Conservation (phyloP, 2,113 vertebrate species). For the Odocoileus virginianus region DNA sequence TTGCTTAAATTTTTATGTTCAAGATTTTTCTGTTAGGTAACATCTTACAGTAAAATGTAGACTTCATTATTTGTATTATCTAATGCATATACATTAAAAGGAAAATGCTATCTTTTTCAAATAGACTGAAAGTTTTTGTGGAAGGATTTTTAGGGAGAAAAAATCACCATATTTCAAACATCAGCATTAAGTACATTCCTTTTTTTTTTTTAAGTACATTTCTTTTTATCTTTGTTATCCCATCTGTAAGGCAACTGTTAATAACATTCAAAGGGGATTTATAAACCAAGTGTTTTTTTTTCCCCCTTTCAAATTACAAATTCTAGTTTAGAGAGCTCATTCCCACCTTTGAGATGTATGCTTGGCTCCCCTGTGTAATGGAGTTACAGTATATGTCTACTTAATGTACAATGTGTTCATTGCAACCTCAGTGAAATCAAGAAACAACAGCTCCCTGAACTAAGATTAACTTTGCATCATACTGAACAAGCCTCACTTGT, state of each 20-base stretch:
- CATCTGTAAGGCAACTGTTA: background rate
- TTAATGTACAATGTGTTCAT: background rate
- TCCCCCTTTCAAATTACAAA: slow-evolving; percentile 1
- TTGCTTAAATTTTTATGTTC: background rate
- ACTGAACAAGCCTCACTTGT: background rate
- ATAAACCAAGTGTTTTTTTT: background rate
- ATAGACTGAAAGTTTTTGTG: background rate
- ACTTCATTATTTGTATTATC: background rate
- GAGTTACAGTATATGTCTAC: background rate
- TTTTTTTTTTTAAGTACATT: background rate
- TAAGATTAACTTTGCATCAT: background rate
- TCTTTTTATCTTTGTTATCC: slow-evolving; percentile 22
- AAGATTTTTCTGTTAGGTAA: background rate
- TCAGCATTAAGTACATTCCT: background rate
- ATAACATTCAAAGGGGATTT: slow-evolving; percentile 31
- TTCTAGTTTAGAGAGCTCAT: slow-evolving; percentile 40
- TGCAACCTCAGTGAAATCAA: slow-evolving; percentile 23
- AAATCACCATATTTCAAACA: background rate
- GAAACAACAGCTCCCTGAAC: slow-evolving; percentile 23
- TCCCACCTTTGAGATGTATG: slow-evolving; percentile 5
- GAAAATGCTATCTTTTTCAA: background rate
- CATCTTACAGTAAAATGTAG: background rate
- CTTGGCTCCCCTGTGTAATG: background rate
- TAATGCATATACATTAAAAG: background rate
- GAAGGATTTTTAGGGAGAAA: background rate